Base-by-base conservation (phyloP, 2,113 vertebrate species). In the Megaceryle torquata region DNA sequence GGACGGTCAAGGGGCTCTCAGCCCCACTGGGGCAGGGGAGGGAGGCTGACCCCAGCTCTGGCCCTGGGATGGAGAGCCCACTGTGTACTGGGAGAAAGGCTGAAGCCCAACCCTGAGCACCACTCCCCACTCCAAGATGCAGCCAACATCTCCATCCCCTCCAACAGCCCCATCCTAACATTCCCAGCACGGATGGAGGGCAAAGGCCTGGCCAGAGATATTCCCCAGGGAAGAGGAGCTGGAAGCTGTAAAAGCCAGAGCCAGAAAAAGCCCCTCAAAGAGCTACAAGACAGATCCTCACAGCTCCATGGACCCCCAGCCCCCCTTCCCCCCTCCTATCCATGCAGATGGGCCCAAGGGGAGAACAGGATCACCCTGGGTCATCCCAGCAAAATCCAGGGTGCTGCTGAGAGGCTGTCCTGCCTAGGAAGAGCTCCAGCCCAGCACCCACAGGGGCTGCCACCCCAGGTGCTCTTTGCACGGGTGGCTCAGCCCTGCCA, bases 381-480 rank as follows among this genome's bases (percentile, higher is more conserved):
- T 64, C 22, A 64, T 17, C 86, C 44, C 67, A 43, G 26, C 14
- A 60, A 37, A 84, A 67, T 5, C 10, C 4, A 2, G 37, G 46
- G 59, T 28, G 46, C 57, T 59, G 75, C 67, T 5, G 7, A 77
- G 72, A 5, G 1, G 37, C 44, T 65, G 43, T 57, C 84, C 50
- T 3, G 0, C 1, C 1, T 0, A 18, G 25, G 10, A 26, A 41
- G 31, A 56, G 26, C 33, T 39, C 59, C 67, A 43, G 25, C 33
- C 69, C 87, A 81, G 77, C 89, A 80, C 68, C 35, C 81, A 43
- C 28, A 79, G 83, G 93, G 64, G 51, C 50, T 91, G 76, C 44
- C 39, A 29, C 65, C n/a, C 70, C 25, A 15, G 50, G 57, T 71
- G 88, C 71, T 83, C 83, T 91, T 88, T 83, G 87, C 86, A 60